These are phyloP conservation scores for Petaurus breviceps DNA, from an alignment of 2,113 vertebrate species.

Conservation along the genomic window DNA sequence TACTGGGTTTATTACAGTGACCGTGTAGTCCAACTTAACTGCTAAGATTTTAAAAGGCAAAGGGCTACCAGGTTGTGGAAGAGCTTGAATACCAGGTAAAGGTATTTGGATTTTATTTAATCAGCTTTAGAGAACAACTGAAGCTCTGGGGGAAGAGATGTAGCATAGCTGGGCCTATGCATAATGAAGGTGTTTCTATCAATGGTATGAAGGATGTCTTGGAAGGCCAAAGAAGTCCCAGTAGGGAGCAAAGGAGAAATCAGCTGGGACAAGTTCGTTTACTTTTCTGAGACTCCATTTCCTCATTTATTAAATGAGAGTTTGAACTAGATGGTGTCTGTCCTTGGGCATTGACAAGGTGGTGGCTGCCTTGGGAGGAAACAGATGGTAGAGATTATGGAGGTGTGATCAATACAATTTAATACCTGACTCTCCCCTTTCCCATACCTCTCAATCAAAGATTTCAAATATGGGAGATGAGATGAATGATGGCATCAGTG, in stretches of 20 bases:
- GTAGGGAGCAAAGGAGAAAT: not conserved
- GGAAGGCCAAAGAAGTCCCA: too few relatives aligned
- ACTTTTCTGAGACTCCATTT: not conserved
- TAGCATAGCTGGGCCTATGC: not conserved
- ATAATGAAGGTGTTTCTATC: not conserved
- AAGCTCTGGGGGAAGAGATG: not conserved
- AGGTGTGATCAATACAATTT: not conserved
- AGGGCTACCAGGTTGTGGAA: not conserved
- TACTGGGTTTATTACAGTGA: not conserved
- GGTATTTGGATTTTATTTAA: not conserved
- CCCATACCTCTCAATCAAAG: not conserved
- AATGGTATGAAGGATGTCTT: not conserved
- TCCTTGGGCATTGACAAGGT: not conserved
- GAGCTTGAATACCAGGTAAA: not conserved
- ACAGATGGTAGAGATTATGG: not conserved
- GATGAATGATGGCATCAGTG: not conserved
- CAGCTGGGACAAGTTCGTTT: not conserved
- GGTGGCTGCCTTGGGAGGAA: not conserved
- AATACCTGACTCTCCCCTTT: not conserved
- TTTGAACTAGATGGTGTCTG: not conserved
- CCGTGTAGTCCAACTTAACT: not conserved
- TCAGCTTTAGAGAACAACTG: not conserved
- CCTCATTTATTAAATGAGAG: not conserved
- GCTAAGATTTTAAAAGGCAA: not conserved
- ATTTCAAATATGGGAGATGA: not conserved